Conservation (phyloP, 2,888 invertebrate species). For the Galerucella nymphaeae region DNA sequence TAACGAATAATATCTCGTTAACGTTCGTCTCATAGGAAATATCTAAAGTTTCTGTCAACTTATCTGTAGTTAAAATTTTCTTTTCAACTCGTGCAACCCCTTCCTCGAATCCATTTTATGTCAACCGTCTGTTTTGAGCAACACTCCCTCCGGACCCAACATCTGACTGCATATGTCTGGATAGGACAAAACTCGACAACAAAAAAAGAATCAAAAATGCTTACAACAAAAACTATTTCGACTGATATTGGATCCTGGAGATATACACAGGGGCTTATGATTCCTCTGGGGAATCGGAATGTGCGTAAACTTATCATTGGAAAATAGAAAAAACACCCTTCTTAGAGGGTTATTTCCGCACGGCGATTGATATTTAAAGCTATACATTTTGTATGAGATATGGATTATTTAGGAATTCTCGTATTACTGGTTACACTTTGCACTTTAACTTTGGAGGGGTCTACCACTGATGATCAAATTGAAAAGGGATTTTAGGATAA, state of each 20-base stretch:
- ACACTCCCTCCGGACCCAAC: slow-evolving; percentile 9
- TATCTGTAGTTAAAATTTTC: slow-evolving; percentile 26
- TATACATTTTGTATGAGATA: slow-evolving; percentile 56
- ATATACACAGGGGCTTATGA: slow-evolving; percentile 45
- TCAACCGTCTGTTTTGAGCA: slow-evolving; percentile 24
- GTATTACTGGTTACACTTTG: slow-evolving; percentile 24
- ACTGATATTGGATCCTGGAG: slow-evolving; percentile 56
- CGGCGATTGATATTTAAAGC: slow-evolving; percentile 55
- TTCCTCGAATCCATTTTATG: slow-evolving; percentile 14
- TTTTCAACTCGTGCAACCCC: slow-evolving; percentile 28
- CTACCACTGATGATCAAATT: slow-evolving; percentile 17
- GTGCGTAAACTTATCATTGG: slow-evolving; percentile 58
- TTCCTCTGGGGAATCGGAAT: slow-evolving; percentile 53
- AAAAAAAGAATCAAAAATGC: slow-evolving; percentile 52
- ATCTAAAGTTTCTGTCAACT: slow-evolving; percentile 1
- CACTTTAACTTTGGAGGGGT: slow-evolving; percentile 24
- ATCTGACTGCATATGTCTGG: slow-evolving; percentile 26
- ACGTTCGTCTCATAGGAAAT: slow-evolving; percentile 4
- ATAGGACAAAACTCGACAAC: slow-evolving; percentile 4
- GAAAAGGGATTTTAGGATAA: background rate
- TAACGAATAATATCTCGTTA: background rate
- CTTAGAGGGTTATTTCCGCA: slow-evolving; percentile 42
- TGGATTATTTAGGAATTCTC: slow-evolving; percentile 38
- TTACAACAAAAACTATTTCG: slow-evolving; percentile 60
- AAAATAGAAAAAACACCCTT: slow-evolving; percentile 59